Percentiles rank a stretch among this genome's conserved stretches.
Conservation (phyloP, 2,888 invertebrate species). For the Pycnomerus fuliginosus region DNA sequence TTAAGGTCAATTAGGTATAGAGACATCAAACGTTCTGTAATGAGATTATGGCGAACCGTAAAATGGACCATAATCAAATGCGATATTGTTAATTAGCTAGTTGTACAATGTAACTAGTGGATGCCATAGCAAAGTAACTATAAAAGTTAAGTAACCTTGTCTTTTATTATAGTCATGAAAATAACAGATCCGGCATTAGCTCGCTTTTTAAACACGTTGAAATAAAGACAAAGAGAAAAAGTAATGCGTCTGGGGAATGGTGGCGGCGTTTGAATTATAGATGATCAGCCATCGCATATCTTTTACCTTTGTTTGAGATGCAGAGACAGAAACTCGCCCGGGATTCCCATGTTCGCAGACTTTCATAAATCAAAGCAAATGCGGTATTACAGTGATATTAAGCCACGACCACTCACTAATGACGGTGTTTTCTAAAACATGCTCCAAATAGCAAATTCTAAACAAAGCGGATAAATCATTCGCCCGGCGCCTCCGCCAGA, state of each 20-base stretch:
- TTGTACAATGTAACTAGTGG: slow-evolving; percentile 6
- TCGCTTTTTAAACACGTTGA: too few relatives aligned
- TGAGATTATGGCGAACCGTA: slow-evolving; percentile 28
- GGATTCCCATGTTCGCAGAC: slow-evolving; percentile 25
- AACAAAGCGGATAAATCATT: too few relatives aligned
- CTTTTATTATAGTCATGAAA: too few relatives aligned
- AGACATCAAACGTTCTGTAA: slow-evolving; percentile 28
- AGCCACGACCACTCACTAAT: slow-evolving; percentile 21
- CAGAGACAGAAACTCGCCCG: slow-evolving; percentile 25
- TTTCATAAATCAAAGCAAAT: slow-evolving; percentile 31
- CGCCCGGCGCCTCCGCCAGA: slow-evolving; percentile 1
- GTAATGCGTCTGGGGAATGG: slow-evolving; percentile 16
- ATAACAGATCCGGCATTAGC: too few relatives aligned
- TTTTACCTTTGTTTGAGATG: slow-evolving; percentile 31
- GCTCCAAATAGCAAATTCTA: slow-evolving; percentile 13
- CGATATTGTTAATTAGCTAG: slow-evolving; percentile 20
- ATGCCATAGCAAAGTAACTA: too few relatives aligned
- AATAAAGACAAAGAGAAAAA: slow-evolving; percentile 4
- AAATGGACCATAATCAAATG: slow-evolving; percentile 27
- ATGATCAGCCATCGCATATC: slow-evolving; percentile 31
- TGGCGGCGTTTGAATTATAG: slow-evolving; percentile 30
- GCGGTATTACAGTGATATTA: slow-evolving; percentile 27
- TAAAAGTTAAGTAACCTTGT: too few relatives aligned
- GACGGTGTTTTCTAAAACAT: slow-evolving; percentile 18
- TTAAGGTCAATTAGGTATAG: slow-evolving; percentile 27